Conservation (phyloP, 2,797 vertebrate species). For the Myotis pilosus region DNA sequence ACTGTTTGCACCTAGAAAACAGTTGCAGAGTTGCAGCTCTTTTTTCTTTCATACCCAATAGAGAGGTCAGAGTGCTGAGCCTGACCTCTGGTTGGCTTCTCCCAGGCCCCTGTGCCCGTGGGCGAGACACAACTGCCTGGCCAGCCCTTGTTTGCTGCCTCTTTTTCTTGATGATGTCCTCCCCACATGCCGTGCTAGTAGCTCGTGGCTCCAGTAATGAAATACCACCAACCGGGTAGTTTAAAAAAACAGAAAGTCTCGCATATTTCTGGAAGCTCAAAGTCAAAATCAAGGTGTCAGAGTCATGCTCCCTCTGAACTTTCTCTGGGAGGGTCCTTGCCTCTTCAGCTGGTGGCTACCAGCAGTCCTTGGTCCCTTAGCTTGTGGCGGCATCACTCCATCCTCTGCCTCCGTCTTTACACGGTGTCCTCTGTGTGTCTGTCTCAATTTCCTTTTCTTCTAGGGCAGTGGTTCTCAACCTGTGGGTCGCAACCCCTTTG, state of each 20-base stretch:
- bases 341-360: not conserved
- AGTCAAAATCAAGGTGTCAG: not conserved
- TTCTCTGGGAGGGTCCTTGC: not conserved
- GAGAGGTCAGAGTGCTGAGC: not conserved
- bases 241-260: not conserved
- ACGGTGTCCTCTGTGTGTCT: not conserved
- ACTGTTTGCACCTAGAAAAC: no score
- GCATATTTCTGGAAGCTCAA: not conserved
- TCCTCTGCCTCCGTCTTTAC: not conserved
- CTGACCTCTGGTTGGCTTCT: not conserved
- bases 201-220: not conserved
- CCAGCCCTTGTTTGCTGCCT: not conserved
- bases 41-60: not conserved
- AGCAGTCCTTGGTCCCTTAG: not conserved
- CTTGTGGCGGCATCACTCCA: not conserved
- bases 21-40: not conserved
- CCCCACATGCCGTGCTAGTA: fast-evolving
- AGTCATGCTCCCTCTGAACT: not conserved
- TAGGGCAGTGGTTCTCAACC: no score
- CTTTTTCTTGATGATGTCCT: not conserved
- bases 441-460: not conserved
- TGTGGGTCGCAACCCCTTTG: no score
- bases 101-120: not conserved
- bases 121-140: fast-evolving
- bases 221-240: not conserved